These are phyloP conservation scores for Buceros bicornis DNA, from an alignment of 2,797 vertebrate species.

Conservation along the genomic window DNA sequence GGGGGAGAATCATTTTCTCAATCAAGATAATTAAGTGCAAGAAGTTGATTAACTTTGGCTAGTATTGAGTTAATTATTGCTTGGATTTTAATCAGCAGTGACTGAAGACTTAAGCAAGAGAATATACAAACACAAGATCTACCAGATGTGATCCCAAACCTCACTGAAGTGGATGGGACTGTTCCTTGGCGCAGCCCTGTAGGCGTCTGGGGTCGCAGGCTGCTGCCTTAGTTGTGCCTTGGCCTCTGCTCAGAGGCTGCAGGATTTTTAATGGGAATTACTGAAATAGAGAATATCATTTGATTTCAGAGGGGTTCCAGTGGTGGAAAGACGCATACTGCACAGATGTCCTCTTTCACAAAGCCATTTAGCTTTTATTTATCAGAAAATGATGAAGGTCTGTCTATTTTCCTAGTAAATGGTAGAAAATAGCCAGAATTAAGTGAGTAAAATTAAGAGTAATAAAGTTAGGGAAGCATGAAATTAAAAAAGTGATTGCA, in stretches of 20 bases:
- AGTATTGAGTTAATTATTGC: not conserved
- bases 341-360: not conserved
- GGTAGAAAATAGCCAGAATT: conserved; percentile 70
- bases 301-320: not conserved
- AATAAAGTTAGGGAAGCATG: conserved; percentile 82
- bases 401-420: conserved; percentile 60
- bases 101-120: not conserved
- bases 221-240: not conserved
- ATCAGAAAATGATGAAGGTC: conserved; percentile 28
- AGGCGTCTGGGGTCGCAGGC: accelerated
- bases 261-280: not conserved
- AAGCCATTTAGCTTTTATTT: conserved; percentile 5
- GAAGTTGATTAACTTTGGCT: not conserved
- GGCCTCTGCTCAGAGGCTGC: not conserved
- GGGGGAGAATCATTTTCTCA: not conserved
- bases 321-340: not conserved
- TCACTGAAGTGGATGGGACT: not conserved
- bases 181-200: not conserved
- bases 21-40: not conserved
- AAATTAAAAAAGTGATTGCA: conserved; percentile 79
- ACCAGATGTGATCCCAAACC: not conserved
- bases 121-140: not conserved
- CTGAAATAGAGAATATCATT: not conserved
- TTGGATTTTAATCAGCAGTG: not conserved
- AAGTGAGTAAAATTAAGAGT: conserved; percentile 78